Evolutionary conservation across 2,113 vertebrate genomes (phyloP).

Genomic region (Carettochelys insculpta): DNA sequence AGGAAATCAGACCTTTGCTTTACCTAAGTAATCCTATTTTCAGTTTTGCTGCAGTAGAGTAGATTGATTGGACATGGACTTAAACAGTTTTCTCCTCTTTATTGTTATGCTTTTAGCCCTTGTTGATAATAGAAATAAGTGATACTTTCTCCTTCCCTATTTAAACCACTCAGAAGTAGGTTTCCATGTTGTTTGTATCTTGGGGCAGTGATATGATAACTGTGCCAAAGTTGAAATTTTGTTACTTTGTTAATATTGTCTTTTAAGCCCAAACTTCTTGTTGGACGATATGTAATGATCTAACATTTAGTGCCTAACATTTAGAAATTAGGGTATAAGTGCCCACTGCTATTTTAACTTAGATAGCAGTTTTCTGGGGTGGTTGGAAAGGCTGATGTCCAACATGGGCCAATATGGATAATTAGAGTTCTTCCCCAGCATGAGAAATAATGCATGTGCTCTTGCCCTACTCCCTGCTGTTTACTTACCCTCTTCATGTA

Average conservation of each 20-base stretch:
- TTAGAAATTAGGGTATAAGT: not conserved
- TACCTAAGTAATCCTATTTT: conserved; percentile 19
- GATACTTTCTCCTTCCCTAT: not conserved
- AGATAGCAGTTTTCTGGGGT: not conserved
- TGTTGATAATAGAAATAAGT: not conserved
- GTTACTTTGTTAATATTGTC: not conserved
- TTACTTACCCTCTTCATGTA: not conserved
- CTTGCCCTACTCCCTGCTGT: not conserved
- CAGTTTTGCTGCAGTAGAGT: not conserved
- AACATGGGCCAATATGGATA: rapidly evolving
- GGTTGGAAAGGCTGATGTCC: not conserved
- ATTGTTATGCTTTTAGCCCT: not conserved
- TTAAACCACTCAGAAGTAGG: not conserved
- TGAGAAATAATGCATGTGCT: not conserved
- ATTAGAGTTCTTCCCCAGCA: not conserved
- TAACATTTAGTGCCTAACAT: not conserved
- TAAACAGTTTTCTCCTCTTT: not conserved
- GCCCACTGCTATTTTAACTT: not conserved
- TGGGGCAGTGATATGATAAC: not conserved
- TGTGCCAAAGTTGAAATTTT: not conserved
- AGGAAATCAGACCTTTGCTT: conserved; percentile 46
- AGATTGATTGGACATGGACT: not conserved
- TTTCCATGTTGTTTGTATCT: not conserved
- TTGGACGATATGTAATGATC: not conserved
- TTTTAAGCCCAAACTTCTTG: not conserved